Evolutionary conservation across 2,888 invertebrate species (phyloP), one percentile per base, ranked within the genome.

Genomic region (Trichacis sp.): DNA sequence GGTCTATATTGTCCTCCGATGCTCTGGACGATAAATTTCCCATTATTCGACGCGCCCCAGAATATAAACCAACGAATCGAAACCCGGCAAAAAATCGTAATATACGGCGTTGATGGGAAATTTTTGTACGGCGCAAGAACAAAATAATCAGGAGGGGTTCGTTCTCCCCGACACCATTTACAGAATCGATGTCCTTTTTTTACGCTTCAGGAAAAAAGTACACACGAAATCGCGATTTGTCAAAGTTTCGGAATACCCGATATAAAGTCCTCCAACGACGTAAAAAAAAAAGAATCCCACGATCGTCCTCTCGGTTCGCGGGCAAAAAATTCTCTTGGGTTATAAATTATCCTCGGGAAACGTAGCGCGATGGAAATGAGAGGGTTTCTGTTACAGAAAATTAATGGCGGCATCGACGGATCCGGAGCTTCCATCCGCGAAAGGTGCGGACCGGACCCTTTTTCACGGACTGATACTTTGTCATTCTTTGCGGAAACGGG

Each of bases 21-120:
- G 55, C 59, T 54, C 56, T 40, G 51, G 60, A 56, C 71, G 71
- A 78, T 78, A 73, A 74, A 77, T 77, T 76, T 71, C 61, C 66
- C 70, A 73, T 76, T 74, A 73, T 72, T 73, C 68, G 62, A 56
- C 51, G 56, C 49, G 64, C 50, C 50, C 42, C 43, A 47, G 57
- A 58, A 65, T 50, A n/a, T n/a, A 48, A 69, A 52, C 58, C 66
- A 50, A 52, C 42, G 6, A 12, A 17, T 5, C 29, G 29, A 18
- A 30, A 33, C 36, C 18, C 3, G 18, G 38, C 46, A 51, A 57
- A 46, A 64, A 64, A 61, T 59, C 49, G 49, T 60, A 68, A 68
- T 68, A 72, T 54, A 60, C 45, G 50, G 47, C 20, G 42, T 36
- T 53, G 68, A 70, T 64, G 70, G 71, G 62, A 66, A 69, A 69